Base-by-base conservation (phyloP, 2,797 vertebrate species). In the Staurois parvus region DNA sequence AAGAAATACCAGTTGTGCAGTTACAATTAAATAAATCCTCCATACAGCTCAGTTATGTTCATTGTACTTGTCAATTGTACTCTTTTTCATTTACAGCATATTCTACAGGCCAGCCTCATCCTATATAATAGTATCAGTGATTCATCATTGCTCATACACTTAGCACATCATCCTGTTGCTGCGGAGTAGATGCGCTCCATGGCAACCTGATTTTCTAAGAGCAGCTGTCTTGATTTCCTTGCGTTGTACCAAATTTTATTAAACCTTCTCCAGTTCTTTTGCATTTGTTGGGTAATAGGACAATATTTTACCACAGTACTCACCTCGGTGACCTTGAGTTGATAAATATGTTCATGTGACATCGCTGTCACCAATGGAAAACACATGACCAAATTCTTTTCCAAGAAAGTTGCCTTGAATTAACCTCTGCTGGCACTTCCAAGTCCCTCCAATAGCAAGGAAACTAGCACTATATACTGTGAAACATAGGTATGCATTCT, bases 351-450 rank as follows among this genome's bases (percentile, higher is more conserved):
- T 42, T 19, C 37, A 73, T 28, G 40, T 79, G 26, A 79, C 76
- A 24, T 62, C 26, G 11, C n/a, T 26, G 21, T 72, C 24, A 77
- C 32, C 15, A 79, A 30, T 64, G 48, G 67, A 84, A 68, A 78
- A 32, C 83, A 78, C 45, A 30, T 84, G 30, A 84, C 37, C 29
- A 13, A 7, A 62, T 13, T 64, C 32, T 69, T 48, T 79, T 69
- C 40, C 78, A 79, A 79, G 78, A 70, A 79, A n/a, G 56, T 68
- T 79, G 66, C 17, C 76, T 79, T 79, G 28, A 69, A 68, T 69
- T 79, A 79, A 32, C 66, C 30, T 67, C 62, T 64, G 30, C 37
- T 4, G 0, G 12, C 26, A 42, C 28, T 28, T 12, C 66, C 45
- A 28, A 24, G 11, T 48, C 17, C 12, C 62, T 28, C 13, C 40